phyloP scores from a whole-genome alignment of 1,140 invertebrate genomes.

The Paracyclopina nana region DNA sequence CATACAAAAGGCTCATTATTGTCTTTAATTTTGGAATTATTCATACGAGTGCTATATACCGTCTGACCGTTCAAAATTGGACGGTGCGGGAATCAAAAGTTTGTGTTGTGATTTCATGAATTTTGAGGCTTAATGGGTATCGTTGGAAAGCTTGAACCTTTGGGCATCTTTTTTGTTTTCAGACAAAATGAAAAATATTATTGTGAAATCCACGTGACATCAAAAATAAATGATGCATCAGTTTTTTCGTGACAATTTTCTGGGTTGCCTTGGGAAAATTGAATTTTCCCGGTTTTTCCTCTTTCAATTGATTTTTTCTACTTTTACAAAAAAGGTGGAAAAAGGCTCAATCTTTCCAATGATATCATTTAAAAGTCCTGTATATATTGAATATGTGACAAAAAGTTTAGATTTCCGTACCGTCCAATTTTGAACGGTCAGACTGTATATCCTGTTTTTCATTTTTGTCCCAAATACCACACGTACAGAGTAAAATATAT shows the following conservation, averaged over 20 bases:
- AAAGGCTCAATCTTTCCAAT: neutral
- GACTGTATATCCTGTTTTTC: neutral
- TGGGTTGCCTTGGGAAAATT: no score
- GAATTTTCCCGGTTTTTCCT: no score
- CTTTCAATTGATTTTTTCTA: neutral
- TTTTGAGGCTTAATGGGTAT: no score
- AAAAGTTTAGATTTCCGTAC: neutral
- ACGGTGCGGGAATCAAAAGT: neutral
- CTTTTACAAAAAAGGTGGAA: neutral
- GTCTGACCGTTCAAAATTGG: neutral
- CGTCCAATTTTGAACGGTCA: neutral
- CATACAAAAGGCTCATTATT: neutral
- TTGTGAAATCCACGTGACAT: no score
- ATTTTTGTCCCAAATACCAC: no score
- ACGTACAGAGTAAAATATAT: neutral
- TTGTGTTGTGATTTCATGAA: no score
- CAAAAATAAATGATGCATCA: no score
- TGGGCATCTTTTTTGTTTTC: no score
- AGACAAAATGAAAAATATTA: no score
- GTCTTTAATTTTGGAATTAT: neutral
- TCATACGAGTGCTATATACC: neutral
- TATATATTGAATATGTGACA: conserved; percentile 1
- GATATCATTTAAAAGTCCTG: no score
- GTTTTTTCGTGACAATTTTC: no score
- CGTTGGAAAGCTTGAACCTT: no score